Evolutionary conservation across 1,140 invertebrate genomes (phyloP).

Genomic region (Aphelenchoides fujianensis): DNA sequence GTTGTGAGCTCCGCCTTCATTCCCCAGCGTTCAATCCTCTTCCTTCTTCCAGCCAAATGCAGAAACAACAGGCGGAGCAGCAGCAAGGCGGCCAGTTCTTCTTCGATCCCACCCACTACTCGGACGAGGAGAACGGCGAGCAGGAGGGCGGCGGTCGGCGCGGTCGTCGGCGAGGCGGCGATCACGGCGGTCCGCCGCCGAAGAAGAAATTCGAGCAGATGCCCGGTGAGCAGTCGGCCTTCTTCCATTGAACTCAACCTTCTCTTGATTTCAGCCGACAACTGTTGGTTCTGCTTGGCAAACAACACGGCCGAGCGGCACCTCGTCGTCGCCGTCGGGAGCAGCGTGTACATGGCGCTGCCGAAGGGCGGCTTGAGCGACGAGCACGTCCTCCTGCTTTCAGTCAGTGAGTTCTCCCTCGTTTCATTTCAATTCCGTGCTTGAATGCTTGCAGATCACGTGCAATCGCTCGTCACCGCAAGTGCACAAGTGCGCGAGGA

Average conservation of each 20-base stretch:
- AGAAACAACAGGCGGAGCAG: slow-evolving; percentile 63
- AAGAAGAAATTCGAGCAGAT: slow-evolving; percentile 53
- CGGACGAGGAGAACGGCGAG: slow-evolving; percentile 22
- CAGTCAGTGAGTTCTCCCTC: too few relatives aligned
- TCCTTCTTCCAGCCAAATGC: background rate
- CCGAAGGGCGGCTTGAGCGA: slow-evolving; percentile 80
- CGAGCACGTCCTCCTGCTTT: slow-evolving; percentile 83
- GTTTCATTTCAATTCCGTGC: too few relatives aligned
- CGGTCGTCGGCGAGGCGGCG: slow-evolving; percentile 18
- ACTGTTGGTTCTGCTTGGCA: slow-evolving; percentile 92
- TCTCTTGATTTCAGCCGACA: too few relatives aligned
- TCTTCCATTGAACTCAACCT: too few relatives aligned
- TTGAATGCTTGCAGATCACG: too few relatives aligned
- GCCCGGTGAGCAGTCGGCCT: too few relatives aligned
- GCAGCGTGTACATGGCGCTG: slow-evolving; percentile 79
- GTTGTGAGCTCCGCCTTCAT: slow-evolving; percentile 22
- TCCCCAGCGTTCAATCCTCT: too few relatives aligned
- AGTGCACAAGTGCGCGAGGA: slow-evolving; percentile 66
- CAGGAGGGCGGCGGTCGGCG: slow-evolving; percentile 36
- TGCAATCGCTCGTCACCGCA: slow-evolving; percentile 83
- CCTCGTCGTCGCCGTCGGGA: slow-evolving; percentile 83
- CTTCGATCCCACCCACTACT: slow-evolving; percentile 68
- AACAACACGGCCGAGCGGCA: slow-evolving; percentile 79
- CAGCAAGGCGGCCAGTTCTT: slow-evolving; percentile 70
- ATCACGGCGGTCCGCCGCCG: slow-evolving; percentile 17